Evolutionary conservation across 1,140 invertebrate genomes (phyloP), one percentile per base, ranked within the genome.

Genomic region (Stegodyphus mimosarum): DNA sequence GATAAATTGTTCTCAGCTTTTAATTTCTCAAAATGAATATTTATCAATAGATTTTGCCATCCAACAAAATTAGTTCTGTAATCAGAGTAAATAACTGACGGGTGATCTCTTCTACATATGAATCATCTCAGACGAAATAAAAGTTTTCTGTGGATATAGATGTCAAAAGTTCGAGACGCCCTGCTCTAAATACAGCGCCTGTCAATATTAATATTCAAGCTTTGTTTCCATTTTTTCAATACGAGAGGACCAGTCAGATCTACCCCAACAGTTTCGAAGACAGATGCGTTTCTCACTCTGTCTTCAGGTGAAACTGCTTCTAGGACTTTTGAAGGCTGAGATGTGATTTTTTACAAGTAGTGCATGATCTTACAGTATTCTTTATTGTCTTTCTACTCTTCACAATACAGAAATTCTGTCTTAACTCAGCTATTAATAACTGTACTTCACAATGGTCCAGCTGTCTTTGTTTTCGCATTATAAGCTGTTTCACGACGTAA

Each of bases 321-420:
- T 49, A 71, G 7, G 48, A n/a, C 15, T 7, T 33, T 5, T 33
- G 48, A 9, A 10, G 69, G 69, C 7, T 50, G 17, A 9, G 69
- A 6, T 6, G 6, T n/a, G 18, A 15, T 50, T 33, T 33, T 50
- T 71, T 71, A 50, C 48, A 71, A 7, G 6, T 71, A 7, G 48
- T 15, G 48, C 69, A 71, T 7, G 6, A 6, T 9, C 15, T 71
- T 11, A 71, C 7, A 9, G 17, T n/a, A 13, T 67, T 67, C n/a
- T 18, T 67, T 6, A n/a, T 67, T 7, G 64, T n/a, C n/a, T 13
- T 67, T 67, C 17, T 67, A n/a, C 64, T 67, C n/a, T 67, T 67
- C n/a, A 67, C 6, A 9, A 67, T 67, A 7, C 69, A 71, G 48
- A 71, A 71, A 6, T 50, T 71, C 48, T 71, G 13, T 71, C 69